Percentiles rank a stretch among this genome's conserved stretches.
Conservation (phyloP, 2,888 invertebrate species). For the Caenorhabditis sp. region DNA sequence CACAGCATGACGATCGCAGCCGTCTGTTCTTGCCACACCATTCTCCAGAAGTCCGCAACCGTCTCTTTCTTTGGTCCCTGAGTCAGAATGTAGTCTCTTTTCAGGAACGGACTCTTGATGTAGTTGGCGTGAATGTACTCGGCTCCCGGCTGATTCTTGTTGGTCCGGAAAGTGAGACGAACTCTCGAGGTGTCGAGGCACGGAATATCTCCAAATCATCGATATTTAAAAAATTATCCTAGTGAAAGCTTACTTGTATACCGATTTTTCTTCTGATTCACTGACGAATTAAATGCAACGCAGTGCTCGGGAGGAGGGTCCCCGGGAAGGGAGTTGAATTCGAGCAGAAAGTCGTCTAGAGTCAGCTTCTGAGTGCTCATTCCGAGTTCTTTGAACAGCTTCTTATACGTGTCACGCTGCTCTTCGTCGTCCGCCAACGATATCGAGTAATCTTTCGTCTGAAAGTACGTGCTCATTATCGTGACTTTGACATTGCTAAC, state of each 20-base stretch:
- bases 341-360: constrained; percentile 43
- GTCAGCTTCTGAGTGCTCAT: constrained; percentile 25
- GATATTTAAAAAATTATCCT: too few relatives aligned
- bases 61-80: constrained; percentile 58
- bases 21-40: constrained; percentile 62
- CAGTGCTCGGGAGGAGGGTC: constrained; percentile 40
- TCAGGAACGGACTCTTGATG: constrained; percentile 44
- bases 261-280: constrained; percentile 51
- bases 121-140: constrained; percentile 62
- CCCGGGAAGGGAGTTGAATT: constrained; percentile 42
- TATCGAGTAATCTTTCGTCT: constrained; percentile 51
- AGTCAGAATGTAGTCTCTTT: constrained; percentile 58
- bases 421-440: constrained; percentile 49
- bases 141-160: constrained; percentile 3
- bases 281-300: constrained; percentile 28
- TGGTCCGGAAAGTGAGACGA: constrained; percentile 36
- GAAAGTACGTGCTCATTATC: constrained; percentile 20
- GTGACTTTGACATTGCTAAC: too few relatives aligned
- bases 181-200: constrained; percentile 58
- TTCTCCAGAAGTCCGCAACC: constrained; percentile 59
- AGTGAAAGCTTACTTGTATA: constrained; percentile 45
- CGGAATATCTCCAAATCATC: constrained; percentile 46
- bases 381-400: constrained; percentile 51
- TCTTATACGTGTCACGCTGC: constrained; percentile 11
- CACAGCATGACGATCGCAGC: constrained; percentile 59